These are phyloP conservation scores for Oscheius sp. DNA, from an alignment of 1,140 invertebrate genomes.

Conservation along the genomic window DNA sequence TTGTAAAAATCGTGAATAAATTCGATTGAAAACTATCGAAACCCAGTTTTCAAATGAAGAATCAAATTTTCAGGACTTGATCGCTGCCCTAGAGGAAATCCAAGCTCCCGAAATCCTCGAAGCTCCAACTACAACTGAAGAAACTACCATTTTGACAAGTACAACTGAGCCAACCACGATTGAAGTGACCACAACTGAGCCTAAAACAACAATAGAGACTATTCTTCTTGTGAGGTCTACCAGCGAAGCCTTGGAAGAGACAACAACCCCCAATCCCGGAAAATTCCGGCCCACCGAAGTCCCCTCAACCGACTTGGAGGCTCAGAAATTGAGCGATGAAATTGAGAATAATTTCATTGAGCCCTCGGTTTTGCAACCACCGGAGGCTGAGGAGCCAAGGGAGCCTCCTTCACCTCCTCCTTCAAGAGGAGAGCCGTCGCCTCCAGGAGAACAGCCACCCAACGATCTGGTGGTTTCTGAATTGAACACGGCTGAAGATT, in stretches of 20 bases:
- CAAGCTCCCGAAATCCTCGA: not conserved
- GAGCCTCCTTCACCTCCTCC: not conserved
- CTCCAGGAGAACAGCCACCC: not conserved
- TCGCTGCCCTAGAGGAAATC: not conserved
- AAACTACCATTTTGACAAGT: not conserved
- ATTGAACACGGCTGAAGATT: not conserved
- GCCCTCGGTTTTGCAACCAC: not conserved
- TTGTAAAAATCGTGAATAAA: too few relatives aligned
- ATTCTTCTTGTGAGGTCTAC: too few relatives aligned
- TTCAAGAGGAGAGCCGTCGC: not conserved
- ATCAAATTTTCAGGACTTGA: not conserved
- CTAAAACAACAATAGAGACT: too few relatives aligned
- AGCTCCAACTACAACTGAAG: not conserved
- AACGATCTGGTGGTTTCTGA: not conserved
- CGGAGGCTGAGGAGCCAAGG: not conserved
- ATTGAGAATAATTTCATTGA: slow-evolving; percentile 1
- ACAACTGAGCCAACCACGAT: not conserved
- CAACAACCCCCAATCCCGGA: not conserved
- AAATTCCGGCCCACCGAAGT: not conserved
- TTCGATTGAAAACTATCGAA: too few relatives aligned
- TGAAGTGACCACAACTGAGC: not conserved
- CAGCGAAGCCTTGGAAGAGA: too few relatives aligned
- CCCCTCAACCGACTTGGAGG: not conserved
- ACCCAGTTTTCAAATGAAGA: too few relatives aligned
- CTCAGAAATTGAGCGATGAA: not conserved